These are phyloP conservation scores for Myopa testacea DNA, from an alignment of 2,888 invertebrate genomes.

Conservation along the genomic window DNA sequence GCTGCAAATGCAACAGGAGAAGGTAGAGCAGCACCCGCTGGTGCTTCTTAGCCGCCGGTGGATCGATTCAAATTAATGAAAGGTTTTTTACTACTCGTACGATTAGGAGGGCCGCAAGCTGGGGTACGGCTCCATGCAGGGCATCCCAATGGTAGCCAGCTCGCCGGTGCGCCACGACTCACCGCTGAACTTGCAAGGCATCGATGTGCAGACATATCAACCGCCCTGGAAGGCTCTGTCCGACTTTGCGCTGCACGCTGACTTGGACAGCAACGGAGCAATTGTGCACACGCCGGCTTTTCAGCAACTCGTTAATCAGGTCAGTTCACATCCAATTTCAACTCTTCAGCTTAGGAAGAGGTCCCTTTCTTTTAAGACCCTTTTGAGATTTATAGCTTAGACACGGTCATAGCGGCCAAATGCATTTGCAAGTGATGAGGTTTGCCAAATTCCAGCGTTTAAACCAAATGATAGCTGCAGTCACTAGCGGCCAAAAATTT, in stretches of 20 bases:
- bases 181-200: constrained; percentile 84
- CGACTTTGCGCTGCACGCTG: constrained; percentile 95
- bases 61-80: constrained; percentile 28
- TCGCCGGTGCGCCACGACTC: constrained; percentile 93
- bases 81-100: constrained; percentile 60
- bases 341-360: too few relatives aligned
- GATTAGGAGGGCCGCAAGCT: constrained; percentile 80
- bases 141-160: constrained; percentile 97
- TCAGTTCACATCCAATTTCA: constrained; percentile 63
- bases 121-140: constrained; percentile 94
- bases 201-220: constrained; percentile 92
- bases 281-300: constrained; percentile 91
- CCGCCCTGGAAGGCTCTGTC: constrained; percentile 97
- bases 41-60: constrained; percentile 37
- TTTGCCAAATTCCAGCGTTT: too few relatives aligned
- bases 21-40: constrained; percentile 74
- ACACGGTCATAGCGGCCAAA: too few relatives aligned
- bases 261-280: constrained; percentile 79
- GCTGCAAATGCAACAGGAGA: constrained; percentile 97
- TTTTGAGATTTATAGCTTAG: too few relatives aligned
- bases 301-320: constrained; percentile 96
- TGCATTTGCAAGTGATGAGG: too few relatives aligned
- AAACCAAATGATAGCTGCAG: too few relatives aligned
- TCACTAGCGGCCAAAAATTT: too few relatives aligned
- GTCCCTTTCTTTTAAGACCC: too few relatives aligned